These are phyloP conservation scores for Crotophaga sulcirostris DNA, from an alignment of 2,113 vertebrate species.

Conservation along the genomic window DNA sequence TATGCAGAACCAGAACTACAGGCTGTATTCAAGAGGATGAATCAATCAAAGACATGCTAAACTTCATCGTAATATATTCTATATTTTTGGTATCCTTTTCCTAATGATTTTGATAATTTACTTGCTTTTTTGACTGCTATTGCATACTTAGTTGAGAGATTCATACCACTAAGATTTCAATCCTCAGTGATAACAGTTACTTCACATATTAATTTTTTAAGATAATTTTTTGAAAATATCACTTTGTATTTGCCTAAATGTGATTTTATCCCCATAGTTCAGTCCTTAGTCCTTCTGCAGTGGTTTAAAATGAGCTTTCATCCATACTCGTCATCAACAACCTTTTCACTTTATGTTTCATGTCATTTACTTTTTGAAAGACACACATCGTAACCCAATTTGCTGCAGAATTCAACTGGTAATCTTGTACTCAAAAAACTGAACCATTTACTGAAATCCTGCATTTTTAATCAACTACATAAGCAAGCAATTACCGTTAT, in stretches of 20 bases:
- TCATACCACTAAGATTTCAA: not conserved
- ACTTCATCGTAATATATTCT: not conserved
- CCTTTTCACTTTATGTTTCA: not conserved
- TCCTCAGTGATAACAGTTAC: not conserved
- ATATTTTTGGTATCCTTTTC: not conserved
- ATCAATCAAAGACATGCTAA: not conserved
- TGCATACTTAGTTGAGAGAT: not conserved
- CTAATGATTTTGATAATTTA: not conserved
- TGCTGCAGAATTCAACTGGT: not conserved
- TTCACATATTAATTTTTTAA: not conserved
- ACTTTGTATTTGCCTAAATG: not conserved
- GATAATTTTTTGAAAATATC: not conserved
- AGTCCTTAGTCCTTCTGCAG: not conserved
- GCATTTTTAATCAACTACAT: not conserved
- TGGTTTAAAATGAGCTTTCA: not conserved
- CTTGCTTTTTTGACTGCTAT: accelerated
- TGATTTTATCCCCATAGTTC: not conserved
- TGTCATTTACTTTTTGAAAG: not conserved
- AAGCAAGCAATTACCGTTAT: not conserved
- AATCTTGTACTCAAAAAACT: not conserved
- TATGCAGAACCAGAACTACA: not conserved
- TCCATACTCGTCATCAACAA: not conserved
- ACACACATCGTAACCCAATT: not conserved
- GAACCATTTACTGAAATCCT: not conserved
- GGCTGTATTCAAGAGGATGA: not conserved